These are phyloP conservation scores for Sciurus niger DNA, from an alignment of 2,113 vertebrate genomes.

Conservation along the genomic window DNA sequence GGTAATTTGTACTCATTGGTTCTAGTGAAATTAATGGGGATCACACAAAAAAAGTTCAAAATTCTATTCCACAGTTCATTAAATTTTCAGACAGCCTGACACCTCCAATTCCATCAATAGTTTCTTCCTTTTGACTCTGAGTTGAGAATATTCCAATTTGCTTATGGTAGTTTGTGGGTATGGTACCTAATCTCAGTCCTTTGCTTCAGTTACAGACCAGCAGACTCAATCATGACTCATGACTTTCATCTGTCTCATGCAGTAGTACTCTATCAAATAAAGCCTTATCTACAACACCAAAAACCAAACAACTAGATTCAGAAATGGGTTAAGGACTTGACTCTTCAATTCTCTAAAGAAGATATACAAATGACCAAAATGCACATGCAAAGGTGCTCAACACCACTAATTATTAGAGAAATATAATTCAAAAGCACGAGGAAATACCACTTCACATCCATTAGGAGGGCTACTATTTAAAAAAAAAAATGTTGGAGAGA, in stretches of 20 bases:
- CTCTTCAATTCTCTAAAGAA: not conserved
- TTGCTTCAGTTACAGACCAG: not conserved
- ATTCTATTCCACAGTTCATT: constrained; percentile 60
- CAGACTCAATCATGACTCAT: not conserved
- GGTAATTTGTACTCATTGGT: constrained; percentile 40
- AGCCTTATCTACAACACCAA: not conserved
- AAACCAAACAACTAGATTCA: not conserved
- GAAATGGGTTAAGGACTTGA: not conserved
- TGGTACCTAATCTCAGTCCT: not conserved
- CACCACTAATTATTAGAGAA: not conserved
- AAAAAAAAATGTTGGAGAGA: not conserved
- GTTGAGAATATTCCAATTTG: constrained; percentile 12
- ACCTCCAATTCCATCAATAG: constrained; percentile 18
- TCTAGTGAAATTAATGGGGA: constrained; percentile 42
- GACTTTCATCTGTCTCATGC: not conserved
- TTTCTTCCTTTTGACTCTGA: not conserved
- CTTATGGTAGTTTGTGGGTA: not conserved
- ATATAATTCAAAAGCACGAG: not conserved
- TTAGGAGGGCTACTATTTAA: not conserved
- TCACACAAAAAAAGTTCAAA: constrained; percentile 57
- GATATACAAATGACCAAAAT: not conserved
- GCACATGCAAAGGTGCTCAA: not conserved
- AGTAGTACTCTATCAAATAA: constrained; percentile 45
- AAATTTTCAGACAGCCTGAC: constrained; percentile 44
- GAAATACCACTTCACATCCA: not conserved